These are phyloP conservation scores for Microplitis mediator DNA, from an alignment of 1,140 invertebrate species.

Conservation along the genomic window DNA sequence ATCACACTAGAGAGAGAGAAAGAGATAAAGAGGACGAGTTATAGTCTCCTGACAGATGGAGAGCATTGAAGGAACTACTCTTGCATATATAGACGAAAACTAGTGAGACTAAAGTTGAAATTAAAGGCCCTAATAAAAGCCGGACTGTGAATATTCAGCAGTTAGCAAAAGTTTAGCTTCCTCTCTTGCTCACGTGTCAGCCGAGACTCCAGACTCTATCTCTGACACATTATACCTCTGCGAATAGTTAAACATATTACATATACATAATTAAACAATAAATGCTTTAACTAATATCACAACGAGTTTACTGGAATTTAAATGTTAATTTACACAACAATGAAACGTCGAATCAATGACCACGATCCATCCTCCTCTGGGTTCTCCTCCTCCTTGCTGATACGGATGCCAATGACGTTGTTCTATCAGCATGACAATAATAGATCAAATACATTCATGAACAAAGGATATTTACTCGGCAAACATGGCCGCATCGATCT, in stretches of 20 bases:
- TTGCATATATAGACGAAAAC: no score
- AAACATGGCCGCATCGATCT: conserved; percentile 12
- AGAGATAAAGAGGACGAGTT: no score
- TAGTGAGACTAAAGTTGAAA: not conserved
- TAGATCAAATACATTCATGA: conserved; percentile 4
- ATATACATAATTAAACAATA: no score
- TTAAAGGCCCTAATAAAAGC: not conserved
- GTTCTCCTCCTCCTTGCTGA: not conserved
- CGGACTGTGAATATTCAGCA: not conserved
- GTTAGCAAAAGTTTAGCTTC: not conserved
- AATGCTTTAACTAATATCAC: no score
- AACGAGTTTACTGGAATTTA: not conserved
- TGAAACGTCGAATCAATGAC: not conserved
- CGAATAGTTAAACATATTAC: no score
- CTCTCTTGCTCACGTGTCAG: no score
- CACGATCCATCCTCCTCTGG: not conserved
- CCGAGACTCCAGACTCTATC: no score
- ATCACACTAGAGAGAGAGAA: not conserved
- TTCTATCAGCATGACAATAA: not conserved
- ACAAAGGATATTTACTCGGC: conserved; percentile 22
- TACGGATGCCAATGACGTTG: not conserved
- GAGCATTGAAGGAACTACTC: conserved; percentile 2
- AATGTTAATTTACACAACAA: not conserved
- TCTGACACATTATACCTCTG: no score
- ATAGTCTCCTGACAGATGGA: not conserved